Evolutionary conservation across 2,888 invertebrate species (phyloP).

Genomic region (Zhuqinia jingwanae): DNA sequence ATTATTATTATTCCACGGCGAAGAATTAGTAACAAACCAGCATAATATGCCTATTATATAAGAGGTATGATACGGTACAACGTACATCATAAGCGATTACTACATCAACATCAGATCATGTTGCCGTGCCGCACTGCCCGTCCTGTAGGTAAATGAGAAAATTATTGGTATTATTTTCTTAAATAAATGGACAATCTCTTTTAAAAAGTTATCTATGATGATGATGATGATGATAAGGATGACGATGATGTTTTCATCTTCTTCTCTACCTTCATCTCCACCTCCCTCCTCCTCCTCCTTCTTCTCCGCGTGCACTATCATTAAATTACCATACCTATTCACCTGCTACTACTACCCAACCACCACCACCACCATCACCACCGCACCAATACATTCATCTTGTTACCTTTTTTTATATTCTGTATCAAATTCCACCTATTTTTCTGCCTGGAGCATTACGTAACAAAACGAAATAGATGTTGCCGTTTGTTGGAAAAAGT

Average conservation of each 20-base stretch:
- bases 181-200: too few species aligned
- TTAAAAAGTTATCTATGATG: background rate
- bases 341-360: too few species aligned
- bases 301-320: background rate
- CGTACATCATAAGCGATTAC: too few species aligned
- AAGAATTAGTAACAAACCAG: too few species aligned
- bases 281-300: constrained; percentile 27
- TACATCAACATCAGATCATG: too few species aligned
- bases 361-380: background rate
- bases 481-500: background rate
- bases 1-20: too few species aligned
- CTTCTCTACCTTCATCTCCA: constrained; percentile 25
- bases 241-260: constrained; percentile 12
- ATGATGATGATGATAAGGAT: background rate
- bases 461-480: constrained; percentile 20
- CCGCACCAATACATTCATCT: too few species aligned
- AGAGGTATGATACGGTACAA: too few species aligned
- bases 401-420: background rate
- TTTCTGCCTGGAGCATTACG: constrained; percentile 63
- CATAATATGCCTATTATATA: too few species aligned
- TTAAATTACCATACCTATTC: constrained; percentile 33
- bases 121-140: constrained; percentile 30
- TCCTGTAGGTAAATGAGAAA: too few species aligned
- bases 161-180: too few species aligned
- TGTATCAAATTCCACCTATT: background rate